phyloP scores from a whole-genome alignment of 2,888 invertebrate species.

The Heliconius aoede region DNA sequence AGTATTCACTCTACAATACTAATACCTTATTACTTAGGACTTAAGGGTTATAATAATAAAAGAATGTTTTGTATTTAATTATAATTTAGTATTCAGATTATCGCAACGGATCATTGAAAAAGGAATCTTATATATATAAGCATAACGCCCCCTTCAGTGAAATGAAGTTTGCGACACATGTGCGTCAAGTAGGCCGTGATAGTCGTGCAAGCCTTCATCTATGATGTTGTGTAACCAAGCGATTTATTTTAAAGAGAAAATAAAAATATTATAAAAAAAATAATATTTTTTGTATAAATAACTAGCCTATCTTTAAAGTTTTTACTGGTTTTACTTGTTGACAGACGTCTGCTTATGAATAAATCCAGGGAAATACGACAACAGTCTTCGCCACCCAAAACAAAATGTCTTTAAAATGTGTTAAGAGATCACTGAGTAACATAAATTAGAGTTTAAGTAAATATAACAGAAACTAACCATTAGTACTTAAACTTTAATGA shows the following conservation, averaged over 20 bases:
- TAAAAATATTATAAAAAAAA: slow-evolving; percentile 41
- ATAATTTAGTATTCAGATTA: slow-evolving; percentile 14
- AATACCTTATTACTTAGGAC: slow-evolving; percentile 7
- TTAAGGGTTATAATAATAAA: slow-evolving; percentile 26
- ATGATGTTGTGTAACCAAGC: slow-evolving; percentile 54
- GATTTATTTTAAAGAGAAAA: slow-evolving; percentile 45
- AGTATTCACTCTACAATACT: neutral
- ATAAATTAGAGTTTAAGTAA: no score
- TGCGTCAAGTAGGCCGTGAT: slow-evolving; percentile 73
- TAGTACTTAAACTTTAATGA: no score
- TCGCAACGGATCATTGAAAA: slow-evolving; percentile 1
- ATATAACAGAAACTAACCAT: no score
- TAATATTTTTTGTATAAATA: neutral
- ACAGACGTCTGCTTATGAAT: neutral
- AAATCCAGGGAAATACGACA: no score
- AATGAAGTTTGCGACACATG: slow-evolving; percentile 67
- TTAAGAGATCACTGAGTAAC: no score
- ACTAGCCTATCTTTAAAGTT: neutral
- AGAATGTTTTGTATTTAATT: slow-evolving; percentile 1
- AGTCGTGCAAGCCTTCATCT: slow-evolving; percentile 63
- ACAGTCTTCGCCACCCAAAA: no score
- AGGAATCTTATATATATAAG: slow-evolving; percentile 11
- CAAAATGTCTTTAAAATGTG: no score
- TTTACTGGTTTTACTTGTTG: no score
- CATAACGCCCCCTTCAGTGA: slow-evolving; percentile 24